phyloP scores from a whole-genome alignment of 2,888 invertebrate species.

The Zaprionus obscuricornis region DNA sequence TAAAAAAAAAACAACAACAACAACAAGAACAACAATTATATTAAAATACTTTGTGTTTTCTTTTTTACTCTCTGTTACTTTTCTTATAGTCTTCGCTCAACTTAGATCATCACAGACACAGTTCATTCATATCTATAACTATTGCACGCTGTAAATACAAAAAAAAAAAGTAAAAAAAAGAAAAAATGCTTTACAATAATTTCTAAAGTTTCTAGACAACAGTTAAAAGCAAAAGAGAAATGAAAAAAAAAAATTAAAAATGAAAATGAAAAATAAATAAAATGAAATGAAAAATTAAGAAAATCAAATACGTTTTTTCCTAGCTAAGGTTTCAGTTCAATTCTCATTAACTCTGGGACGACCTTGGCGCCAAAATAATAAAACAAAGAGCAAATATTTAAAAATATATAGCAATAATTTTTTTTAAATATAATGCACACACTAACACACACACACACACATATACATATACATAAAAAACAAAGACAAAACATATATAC shows the following conservation, averaged over 20 bases:
- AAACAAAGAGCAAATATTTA: conserved; percentile 38
- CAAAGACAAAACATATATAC: conserved; percentile 34
- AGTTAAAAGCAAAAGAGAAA: conserved; percentile 4
- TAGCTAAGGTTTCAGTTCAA: conserved; percentile 75
- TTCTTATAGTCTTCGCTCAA: conserved; percentile 20
- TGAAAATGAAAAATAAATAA: background rate
- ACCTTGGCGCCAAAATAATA: conserved; percentile 33
- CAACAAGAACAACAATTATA: no score
- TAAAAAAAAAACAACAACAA: no score
- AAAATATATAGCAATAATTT: conserved; percentile 49
- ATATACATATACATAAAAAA: conserved; percentile 5
- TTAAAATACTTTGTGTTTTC: conserved; percentile 20
- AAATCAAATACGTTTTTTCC: conserved; percentile 47
- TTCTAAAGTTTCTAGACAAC: conserved; percentile 25
- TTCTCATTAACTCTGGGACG: conserved; percentile 21
- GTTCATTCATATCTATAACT: conserved; percentile 40
- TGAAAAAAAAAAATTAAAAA: conserved; percentile 1
- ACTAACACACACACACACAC: conserved; percentile 2
- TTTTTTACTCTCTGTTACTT: conserved; percentile 6
- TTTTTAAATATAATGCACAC: conserved; percentile 22
- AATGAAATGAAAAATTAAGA: conserved; percentile 13
- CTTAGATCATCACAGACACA: conserved; percentile 11
- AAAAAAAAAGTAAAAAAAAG: no score
- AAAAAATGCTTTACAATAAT: conserved; percentile 37
- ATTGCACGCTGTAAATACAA: conserved; percentile 58